phyloP scores from a whole-genome alignment of 1,140 invertebrate species.

The Camponotus floridanus region DNA sequence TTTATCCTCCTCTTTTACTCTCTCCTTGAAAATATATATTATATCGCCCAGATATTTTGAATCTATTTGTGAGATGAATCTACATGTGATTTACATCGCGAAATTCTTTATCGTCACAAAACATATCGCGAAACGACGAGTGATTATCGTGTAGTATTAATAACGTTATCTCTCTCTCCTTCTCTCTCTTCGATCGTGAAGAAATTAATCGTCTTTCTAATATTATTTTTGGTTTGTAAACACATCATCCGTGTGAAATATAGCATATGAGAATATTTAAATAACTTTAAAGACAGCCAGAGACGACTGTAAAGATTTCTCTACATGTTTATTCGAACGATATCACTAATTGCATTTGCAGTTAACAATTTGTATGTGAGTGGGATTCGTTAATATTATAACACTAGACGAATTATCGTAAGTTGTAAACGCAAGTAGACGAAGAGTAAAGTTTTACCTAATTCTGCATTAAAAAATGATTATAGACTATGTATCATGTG shows the following conservation, averaged over 20 bases:
- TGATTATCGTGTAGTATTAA: constrained; percentile 33
- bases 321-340: constrained; percentile 48
- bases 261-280: background rate
- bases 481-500: constrained; percentile 64
- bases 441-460: constrained; percentile 49
- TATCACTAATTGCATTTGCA: constrained; percentile 26
- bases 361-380: constrained; percentile 45
- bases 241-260: constrained; percentile 17
- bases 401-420: constrained; percentile 47
- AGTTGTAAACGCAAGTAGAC: constrained; percentile 27
- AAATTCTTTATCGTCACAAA: constrained; percentile 43
- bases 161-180: background rate
- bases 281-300: constrained; percentile 15
- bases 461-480: constrained; percentile 62
- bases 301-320: constrained; percentile 49
- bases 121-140: constrained; percentile 34
- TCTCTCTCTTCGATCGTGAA: background rate
- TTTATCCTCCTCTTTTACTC: background rate
- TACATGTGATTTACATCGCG: constrained; percentile 48
- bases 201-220: constrained; percentile 29
- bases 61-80: constrained; percentile 27
- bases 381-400: constrained; percentile 46
- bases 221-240: constrained; percentile 1
- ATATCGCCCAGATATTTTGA: constrained; percentile 21
- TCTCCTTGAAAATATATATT: constrained; percentile 16